Conservation (phyloP, 2,797 vertebrate genomes). For the Artibeus jamaicensis region DNA sequence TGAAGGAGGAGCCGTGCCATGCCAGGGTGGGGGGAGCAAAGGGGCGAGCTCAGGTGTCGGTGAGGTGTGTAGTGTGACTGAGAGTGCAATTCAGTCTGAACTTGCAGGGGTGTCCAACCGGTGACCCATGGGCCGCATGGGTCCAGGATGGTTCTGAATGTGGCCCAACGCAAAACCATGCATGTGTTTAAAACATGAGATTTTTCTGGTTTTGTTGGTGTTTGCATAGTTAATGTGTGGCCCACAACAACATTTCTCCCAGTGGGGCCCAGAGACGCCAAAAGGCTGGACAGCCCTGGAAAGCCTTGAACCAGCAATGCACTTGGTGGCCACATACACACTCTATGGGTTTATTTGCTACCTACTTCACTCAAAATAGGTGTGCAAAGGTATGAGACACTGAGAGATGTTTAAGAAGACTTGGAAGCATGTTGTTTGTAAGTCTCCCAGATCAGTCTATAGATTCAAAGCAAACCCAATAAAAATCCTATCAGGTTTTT, state of each 20-base stretch:
- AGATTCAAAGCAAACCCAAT: neutral
- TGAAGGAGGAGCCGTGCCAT: neutral
- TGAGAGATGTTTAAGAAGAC: neutral
- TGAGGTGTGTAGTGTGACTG: neutral
- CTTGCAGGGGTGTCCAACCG: no score
- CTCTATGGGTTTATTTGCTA: neutral
- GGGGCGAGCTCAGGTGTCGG: neutral
- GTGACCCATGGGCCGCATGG: no score
- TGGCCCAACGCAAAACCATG: no score
- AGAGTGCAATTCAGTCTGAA: neutral
- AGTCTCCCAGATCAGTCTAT: neutral
- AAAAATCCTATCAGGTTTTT: neutral
- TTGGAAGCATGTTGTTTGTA: neutral
- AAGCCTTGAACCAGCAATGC: neutral
- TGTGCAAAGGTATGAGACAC: neutral
- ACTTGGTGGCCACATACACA: neutral
- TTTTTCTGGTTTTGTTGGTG: no score
- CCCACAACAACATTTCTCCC: no score
- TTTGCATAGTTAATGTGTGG: no score
- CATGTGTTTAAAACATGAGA: no score
- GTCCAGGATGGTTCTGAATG: no score
- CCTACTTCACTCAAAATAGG: neutral
- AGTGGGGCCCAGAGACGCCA: no score
- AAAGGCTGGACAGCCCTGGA: no score
- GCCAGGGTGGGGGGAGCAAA: no score